A percentile compares a stretch with the other conserved stretches of the same genome.
phyloP scores from a whole-genome alignment of 92 coral and sea anemone genomes.

The Bergia puertoricense region DNA sequence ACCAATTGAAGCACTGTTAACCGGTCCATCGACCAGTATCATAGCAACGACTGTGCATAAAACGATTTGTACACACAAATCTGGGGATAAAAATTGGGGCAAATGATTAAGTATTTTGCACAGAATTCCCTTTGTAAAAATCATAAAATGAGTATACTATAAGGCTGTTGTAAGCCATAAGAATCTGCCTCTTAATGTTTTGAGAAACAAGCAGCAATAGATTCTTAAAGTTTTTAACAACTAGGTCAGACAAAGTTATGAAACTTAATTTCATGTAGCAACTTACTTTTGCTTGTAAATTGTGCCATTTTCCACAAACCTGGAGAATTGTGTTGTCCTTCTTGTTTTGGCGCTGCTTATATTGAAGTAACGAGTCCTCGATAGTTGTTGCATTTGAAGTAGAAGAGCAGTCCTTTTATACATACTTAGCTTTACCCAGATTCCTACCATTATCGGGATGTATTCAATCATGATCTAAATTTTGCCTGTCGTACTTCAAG shows the following conservation, averaged over 20 bases:
- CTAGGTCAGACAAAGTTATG: neutral
- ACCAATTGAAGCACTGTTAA: constrained; percentile 9
- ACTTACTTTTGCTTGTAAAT: neutral
- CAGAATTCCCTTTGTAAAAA: no score
- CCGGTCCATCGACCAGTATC: neutral
- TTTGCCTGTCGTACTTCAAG: neutral
- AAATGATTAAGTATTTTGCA: neutral
- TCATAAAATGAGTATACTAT: no score
- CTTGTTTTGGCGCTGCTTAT: neutral
- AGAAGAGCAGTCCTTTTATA: neutral
- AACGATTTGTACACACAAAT: neutral
- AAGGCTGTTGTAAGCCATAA: no score
- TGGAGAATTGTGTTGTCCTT: neutral
- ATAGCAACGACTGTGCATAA: neutral
- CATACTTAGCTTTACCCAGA: neutral
- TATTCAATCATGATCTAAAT: neutral
- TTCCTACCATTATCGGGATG: neutral
- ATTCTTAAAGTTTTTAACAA: neutral
- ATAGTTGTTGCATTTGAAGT: neutral
- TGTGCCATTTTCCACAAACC: neutral
- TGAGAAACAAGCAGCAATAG: neutral
- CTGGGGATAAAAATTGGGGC: neutral
- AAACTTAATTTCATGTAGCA: no score
- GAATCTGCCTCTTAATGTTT: no score
- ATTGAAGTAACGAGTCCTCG: neutral